These are phyloP conservation scores for Actenoides lindsayi DNA, from an alignment of 2,113 vertebrate species.

Conservation along the genomic window DNA sequence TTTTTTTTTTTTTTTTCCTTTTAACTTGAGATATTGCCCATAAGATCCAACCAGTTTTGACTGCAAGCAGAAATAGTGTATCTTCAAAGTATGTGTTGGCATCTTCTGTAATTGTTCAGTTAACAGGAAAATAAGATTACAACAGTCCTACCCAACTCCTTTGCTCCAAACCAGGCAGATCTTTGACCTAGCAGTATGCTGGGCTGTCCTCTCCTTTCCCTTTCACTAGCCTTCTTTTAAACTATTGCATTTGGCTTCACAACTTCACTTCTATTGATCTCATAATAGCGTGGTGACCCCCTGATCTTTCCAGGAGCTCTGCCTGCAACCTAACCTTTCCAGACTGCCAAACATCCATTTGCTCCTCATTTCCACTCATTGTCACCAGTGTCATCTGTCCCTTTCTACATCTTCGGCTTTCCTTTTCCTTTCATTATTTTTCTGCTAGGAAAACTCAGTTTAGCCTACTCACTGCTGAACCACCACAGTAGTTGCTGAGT, in stretches of 20 bases:
- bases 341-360: neutral
- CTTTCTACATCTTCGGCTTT: neutral
- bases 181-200: neutral
- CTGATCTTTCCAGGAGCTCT: neutral
- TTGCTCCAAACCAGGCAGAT: neutral
- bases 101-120: neutral
- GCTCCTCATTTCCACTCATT: neutral
- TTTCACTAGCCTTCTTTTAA: neutral
- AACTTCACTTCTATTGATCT: neutral
- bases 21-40: neutral
- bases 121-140: neutral
- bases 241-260: slow-evolving; percentile 14
- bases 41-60: neutral
- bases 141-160: neutral
- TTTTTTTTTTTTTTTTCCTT: neutral
- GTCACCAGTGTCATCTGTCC: neutral
- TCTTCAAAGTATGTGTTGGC: neutral
- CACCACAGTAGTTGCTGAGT: neutral
- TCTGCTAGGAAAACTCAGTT: neutral
- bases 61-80: neutral
- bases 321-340: neutral
- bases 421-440: neutral
- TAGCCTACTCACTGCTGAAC: neutral
- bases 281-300: neutral
- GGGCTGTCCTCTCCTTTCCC: neutral